A percentile compares a stretch with the other conserved stretches of the same genome.
phyloP scores from a whole-genome alignment of 92 coral and sea anemone genomes.

The Palythoa grandis region DNA sequence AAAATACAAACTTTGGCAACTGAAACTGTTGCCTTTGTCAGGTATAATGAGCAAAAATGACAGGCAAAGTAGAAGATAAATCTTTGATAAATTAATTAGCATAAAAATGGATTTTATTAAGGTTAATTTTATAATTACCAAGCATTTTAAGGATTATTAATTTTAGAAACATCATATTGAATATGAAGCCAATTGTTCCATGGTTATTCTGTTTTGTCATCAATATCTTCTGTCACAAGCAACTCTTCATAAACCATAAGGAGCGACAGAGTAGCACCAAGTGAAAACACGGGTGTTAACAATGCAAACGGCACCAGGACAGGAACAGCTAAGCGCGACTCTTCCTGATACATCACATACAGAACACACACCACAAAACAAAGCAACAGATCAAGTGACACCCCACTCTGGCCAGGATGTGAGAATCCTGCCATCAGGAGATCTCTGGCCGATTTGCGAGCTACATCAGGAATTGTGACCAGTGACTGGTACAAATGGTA shows the following conservation, averaged over 20 bases:
- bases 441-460: conserved; percentile 32
- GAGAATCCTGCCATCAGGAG: conserved; percentile 45
- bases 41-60: too few relatives aligned
- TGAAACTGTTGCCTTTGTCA: too few relatives aligned
- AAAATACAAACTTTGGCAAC: too few relatives aligned
- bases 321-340: conserved; percentile 4
- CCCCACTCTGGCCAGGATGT: conserved; percentile 45
- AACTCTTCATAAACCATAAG: conserved; percentile 63
- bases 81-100: too few relatives aligned
- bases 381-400: conserved; percentile 53
- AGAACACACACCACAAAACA: conserved; percentile 52
- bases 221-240: conserved; percentile 20
- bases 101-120: too few relatives aligned
- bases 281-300: conserved; percentile 65
- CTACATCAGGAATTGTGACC: conserved; percentile 41
- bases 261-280: conserved; percentile 63
- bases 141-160: too few relatives aligned
- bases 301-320: conserved; percentile 50
- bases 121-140: too few relatives aligned
- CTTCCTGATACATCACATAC: conserved; percentile 44
- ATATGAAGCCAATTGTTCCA: neutral
- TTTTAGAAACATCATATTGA: too few relatives aligned
- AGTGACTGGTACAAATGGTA: conserved; percentile 63
- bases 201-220: conserved; percentile 39
- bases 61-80: too few relatives aligned